phyloP scores from a whole-genome alignment of 2,797 vertebrate species.

The Peromyscus melanophrys region DNA sequence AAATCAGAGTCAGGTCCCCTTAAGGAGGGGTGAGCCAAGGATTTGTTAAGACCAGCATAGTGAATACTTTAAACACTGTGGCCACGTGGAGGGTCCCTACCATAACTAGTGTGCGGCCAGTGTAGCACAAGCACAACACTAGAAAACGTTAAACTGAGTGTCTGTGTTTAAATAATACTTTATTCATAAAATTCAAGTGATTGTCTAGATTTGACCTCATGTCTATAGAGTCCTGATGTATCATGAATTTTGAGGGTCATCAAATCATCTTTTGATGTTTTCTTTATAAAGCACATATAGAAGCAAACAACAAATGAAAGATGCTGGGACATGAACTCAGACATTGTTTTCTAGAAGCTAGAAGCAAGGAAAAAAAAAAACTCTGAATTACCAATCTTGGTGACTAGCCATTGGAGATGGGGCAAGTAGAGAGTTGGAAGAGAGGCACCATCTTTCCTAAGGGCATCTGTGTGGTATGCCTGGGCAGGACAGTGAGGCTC shows the following conservation, averaged over 20 bases:
- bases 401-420: neutral
- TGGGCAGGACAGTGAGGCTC: neutral
- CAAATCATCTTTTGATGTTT: neutral
- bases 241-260: neutral
- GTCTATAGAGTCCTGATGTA: neutral
- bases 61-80: constrained; percentile 29
- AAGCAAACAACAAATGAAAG: neutral
- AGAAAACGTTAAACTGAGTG: neutral
- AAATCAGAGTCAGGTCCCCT: neutral
- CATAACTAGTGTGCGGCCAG: neutral
- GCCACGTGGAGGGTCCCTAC: neutral
- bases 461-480: neutral
- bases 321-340: neutral
- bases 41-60: neutral
- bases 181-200: neutral
- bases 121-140: neutral
- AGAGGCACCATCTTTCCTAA: neutral
- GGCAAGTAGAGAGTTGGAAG: neutral
- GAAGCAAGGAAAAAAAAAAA: neutral
- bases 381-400: neutral
- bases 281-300: neutral
- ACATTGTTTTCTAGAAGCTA: neutral
- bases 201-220: constrained; percentile 18
- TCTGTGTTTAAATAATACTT: constrained; percentile 34
- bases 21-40: neutral